Conservation (phyloP, 2,888 invertebrate species). For the Thumatha senex region DNA sequence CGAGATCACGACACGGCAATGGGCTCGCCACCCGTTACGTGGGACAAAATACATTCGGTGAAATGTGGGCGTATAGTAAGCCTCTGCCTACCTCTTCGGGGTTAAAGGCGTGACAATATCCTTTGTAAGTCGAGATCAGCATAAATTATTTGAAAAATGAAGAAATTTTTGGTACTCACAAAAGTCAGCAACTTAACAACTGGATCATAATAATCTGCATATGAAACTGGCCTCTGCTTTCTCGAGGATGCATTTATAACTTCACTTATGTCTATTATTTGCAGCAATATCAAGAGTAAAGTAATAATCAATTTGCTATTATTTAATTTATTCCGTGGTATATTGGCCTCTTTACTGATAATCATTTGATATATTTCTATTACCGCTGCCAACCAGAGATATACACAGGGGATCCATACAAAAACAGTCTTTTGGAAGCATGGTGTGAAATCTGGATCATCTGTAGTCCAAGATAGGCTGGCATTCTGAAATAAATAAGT, state of each 20-base stretch:
- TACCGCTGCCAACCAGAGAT: constrained; percentile 89
- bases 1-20: no score
- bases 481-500: constrained; percentile 85
- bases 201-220: constrained; percentile 52
- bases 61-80: no score
- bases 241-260: constrained; percentile 79
- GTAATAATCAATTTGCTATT: constrained; percentile 86
- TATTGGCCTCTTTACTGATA: constrained; percentile 88
- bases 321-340: constrained; percentile 89
- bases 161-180: constrained; percentile 85
- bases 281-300: constrained; percentile 84
- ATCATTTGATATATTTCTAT: constrained; percentile 89
- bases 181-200: constrained; percentile 89
- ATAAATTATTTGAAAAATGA: no score
- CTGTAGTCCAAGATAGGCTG: constrained; percentile 90
- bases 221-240: constrained; percentile 74
- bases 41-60: no score
- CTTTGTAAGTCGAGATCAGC: no score
- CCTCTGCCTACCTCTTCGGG: no score
- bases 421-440: constrained; percentile 96
- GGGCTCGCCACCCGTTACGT: no score
- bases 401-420: constrained; percentile 93
- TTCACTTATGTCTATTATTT: constrained; percentile 85
- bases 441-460: constrained; percentile 92
- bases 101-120: no score